Conservation (phyloP, 2,888 invertebrate species). For the Apamea monoglypha region DNA sequence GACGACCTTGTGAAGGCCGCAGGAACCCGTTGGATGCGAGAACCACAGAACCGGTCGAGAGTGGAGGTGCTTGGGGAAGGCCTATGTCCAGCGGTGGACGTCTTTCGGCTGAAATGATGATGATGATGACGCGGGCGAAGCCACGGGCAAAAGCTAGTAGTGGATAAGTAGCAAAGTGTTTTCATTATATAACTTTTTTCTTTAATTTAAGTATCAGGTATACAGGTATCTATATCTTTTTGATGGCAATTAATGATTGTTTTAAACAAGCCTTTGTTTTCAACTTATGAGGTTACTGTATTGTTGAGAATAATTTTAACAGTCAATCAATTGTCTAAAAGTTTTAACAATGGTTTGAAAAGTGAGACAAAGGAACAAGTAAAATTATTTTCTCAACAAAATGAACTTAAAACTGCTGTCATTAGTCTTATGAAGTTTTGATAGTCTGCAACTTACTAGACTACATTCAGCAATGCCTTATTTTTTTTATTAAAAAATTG, state of each 20-base stretch:
- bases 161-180: background rate
- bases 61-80: too few relatives aligned
- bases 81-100: too few relatives aligned
- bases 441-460: constrained; percentile 12
- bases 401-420: constrained; percentile 16
- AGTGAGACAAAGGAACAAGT: constrained; percentile 13
- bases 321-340: constrained; percentile 35
- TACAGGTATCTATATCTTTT: background rate
- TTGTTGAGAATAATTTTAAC: constrained; percentile 8
- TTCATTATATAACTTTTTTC: background rate
- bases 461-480: background rate
- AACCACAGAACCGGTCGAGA: too few relatives aligned
- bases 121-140: background rate
- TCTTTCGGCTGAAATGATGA: too few relatives aligned
- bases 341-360: constrained; percentile 32
- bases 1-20: too few relatives aligned
- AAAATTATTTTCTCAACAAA: constrained; percentile 14
- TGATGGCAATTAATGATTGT: background rate
- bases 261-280: background rate
- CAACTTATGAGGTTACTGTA: background rate
- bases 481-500: too few relatives aligned
- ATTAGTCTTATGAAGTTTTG: constrained; percentile 18
- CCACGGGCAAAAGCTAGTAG: background rate
- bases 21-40: too few relatives aligned
- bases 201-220: background rate